Base-by-base conservation (phyloP, 2,797 vertebrate species). In the Sebastes baramenuke region DNA sequence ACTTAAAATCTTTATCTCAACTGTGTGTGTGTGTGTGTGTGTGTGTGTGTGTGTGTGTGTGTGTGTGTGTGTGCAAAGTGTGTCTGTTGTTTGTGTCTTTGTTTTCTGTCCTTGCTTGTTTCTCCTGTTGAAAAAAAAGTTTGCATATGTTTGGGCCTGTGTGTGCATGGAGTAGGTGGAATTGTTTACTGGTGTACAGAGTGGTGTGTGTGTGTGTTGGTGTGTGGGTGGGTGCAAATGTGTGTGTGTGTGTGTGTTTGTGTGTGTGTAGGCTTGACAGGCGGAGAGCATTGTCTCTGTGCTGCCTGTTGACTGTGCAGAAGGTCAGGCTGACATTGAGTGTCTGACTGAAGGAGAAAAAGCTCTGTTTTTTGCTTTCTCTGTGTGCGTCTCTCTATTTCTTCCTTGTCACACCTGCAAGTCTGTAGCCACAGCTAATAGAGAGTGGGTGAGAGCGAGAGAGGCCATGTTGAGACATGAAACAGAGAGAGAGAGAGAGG, bases 311-410 rank as follows among this genome's bases (percentile, higher is more conserved):
- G 88, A 90, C 88, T 90, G 81, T 87, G 91, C 88, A 89, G 87
- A 89, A 91, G 89, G 88, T 94, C 81, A 84, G 85, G 61, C 85
- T 88, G 89, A 90, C 90, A 93, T 64, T 66, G 82, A 90, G 76
- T 76, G 75, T 91, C 79, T 84, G 71, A 73, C 79, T 81, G 22
- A 79, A 87, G 56, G 62, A 82, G 60, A 66, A 83, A 67, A 55
- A 55, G 2, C 14, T 22, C 30, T 20, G 25, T 25, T 58, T 32
- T 32, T 52, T 25, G 66, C 62, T 82, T 25, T 55, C 56, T 71
- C 38, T 72, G 3, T 34, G 14, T 61, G n/a, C 29, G 52, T 69
- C 20, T 73, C 38, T 58, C 56, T 24, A 14, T 67, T 16, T 71
- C 52, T 72, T 68, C 54, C 66, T 72, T 83, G 60, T 88, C 77